Evolutionary conservation across 2,888 invertebrate species (phyloP), one percentile per base, ranked within the genome.

Genomic region (Temnothorax ravouxi): DNA sequence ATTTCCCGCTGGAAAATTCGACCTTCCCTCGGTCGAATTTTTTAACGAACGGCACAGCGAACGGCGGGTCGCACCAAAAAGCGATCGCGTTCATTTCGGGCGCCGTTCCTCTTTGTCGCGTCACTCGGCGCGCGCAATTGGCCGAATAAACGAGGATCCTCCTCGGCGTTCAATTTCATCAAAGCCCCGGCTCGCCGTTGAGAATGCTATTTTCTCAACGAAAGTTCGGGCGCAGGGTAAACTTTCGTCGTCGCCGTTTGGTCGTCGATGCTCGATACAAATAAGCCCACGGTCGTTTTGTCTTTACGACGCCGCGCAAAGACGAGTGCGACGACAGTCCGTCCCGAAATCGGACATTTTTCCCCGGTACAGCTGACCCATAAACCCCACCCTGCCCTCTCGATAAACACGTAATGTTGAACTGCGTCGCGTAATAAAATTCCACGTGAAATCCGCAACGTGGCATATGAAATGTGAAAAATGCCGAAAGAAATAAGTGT

Each of bases 281-380:
- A 89, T 66, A 79, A 64, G 75, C 59, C 50, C 79, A 66, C 6
- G 69, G 41, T 79, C 52, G 74, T 66, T 84, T 18, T 47, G 18
- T 76, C 87, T 90, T 89, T 92, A 91, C 88, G 90, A 87, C 71
- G 54, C 84, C 85, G 80, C 81, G 84, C 79, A 64, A 79, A 84
- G 47, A 59, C 25, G 18, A 29, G 61, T 18, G 21, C 44, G 67
- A 34, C 34, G 34, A 34, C 34, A 34, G 34, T 64, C 13, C 56
- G n/a, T 38, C 62, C 15, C 21, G 0, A 47, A 59, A 59, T 47
- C 72, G 59, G 71, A 80, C 71, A 18, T 59, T 38, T 69, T 41
- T 25, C 8, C 18, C 44, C 21, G 66, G 0, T 21, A 13, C 38
- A 61, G 47, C 2, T 25, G n/a, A 13, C 47, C 13, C 56, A 13